Conservation (phyloP, 37 sponge, comb jelly and placozoan genomes). For the Petrosia ficiformis region DNA sequence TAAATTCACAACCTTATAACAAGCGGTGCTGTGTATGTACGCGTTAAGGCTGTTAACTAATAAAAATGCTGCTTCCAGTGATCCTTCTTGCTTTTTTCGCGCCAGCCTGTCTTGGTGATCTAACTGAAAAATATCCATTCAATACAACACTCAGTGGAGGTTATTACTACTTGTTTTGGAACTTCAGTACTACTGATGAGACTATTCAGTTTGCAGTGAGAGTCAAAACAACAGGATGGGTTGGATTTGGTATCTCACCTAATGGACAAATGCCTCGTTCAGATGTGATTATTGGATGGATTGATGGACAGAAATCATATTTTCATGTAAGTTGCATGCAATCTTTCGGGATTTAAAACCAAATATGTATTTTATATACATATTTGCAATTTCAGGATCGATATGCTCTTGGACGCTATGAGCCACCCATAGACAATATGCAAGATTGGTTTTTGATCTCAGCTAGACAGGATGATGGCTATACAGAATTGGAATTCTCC, state of each 20-base stretch:
- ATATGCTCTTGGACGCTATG: conserved; percentile 16
- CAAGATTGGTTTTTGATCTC: conserved; percentile 40
- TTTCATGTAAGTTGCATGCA: conserved; percentile 8
- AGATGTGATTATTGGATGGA: conserved; percentile 53
- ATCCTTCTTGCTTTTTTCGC: too few relatives aligned
- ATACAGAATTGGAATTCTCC: conserved; percentile 59
- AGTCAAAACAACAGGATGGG: conserved; percentile 39
- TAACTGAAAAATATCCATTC: not conserved
- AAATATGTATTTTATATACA: too few relatives aligned
- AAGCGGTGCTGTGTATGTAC: too few relatives aligned
- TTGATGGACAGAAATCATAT: not conserved
- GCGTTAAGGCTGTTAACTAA: too few relatives aligned
- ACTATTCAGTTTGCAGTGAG: conserved; percentile 35
- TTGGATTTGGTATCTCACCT: conserved; percentile 31
- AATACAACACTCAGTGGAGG: not conserved
- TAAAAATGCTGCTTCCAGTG: too few relatives aligned
- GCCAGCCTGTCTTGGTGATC: too few relatives aligned
- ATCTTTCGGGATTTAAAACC: too few relatives aligned
- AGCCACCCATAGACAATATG: conserved; percentile 34
- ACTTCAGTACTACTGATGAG: not conserved
- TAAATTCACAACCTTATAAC: too few relatives aligned
- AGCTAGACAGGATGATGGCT: conserved; percentile 56
- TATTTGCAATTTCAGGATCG: conserved; percentile 55
- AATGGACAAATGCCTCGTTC: conserved; percentile 43
- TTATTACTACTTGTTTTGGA: conserved; percentile 30